Evolutionary conservation across 1,140 invertebrate genomes (phyloP), one percentile per base, ranked within the genome.

Genomic region (Polyergus mexicanus): DNA sequence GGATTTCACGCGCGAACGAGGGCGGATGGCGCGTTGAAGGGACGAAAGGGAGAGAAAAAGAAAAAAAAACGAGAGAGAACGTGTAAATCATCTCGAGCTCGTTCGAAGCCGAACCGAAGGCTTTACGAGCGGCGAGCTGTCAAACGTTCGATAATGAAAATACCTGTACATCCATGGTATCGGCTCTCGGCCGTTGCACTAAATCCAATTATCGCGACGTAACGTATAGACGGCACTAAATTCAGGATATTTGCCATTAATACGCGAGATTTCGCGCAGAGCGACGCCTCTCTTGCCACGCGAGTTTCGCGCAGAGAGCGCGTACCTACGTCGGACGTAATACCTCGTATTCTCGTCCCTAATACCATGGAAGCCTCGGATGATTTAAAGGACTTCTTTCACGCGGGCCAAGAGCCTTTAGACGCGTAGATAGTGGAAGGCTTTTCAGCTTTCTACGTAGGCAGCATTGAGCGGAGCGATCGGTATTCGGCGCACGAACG

Each of bases 91-190:
- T 90, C 72, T 51, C 51, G 51, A 66, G 38, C 68, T 89, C 84
- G 83, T 89, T 81, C 16, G 44, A 1, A 6, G 44, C 25, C 25
- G 25, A 60, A 16, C 13, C 69, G 89, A 88, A 65, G 75, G 86
- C 68, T 90, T 90, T 90, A 90, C 88, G 80, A 87, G 88, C 87
- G 76, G 71, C 76, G 72, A 44, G 86, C 77, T 74, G 89, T 88
- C 86, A 71, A 51, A 69, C 54, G 72, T 80, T 76, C 89, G 88
- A 90, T 90, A 90, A 90, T 90, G 88, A 90, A 90, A 90, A 90
- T 90, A 88, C 86, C 83, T 83, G 86, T 88, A 60, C 90, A 90
- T 90, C 86, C 89, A 90, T 90, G 56, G 77, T 51, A 89, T 89
- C 72, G 41, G 60, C 11, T 11, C 54, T 32, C 28, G 47, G 10